phyloP scores from a whole-genome alignment of 1,140 invertebrate genomes.

The Habropoda laboriosa region DNA sequence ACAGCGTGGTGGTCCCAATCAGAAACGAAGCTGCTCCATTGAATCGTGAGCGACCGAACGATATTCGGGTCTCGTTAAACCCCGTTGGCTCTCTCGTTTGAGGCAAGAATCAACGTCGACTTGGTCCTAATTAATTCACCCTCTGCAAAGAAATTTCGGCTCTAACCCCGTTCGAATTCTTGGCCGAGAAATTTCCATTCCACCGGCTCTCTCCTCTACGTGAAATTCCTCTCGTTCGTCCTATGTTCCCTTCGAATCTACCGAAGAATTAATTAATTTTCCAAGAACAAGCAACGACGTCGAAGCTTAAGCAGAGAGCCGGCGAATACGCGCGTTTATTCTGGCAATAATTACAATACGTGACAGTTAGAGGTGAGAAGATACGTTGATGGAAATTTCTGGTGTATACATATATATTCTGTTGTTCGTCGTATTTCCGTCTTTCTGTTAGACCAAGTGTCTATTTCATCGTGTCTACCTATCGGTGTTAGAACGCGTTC shows the following conservation, averaged over 20 bases:
- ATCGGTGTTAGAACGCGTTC: not conserved
- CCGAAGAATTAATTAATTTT: not conserved
- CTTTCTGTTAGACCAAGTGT: not conserved
- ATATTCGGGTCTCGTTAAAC: not conserved
- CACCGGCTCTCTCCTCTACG: not conserved
- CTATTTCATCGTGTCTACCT: not conserved
- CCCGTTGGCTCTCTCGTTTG: not conserved
- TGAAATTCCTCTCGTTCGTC: not conserved
- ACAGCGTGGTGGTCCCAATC: not conserved
- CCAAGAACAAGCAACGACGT: not conserved
- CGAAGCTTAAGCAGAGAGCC: not conserved
- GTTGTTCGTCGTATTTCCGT: not conserved
- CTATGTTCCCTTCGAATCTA: too few species aligned
- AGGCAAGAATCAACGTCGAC: not conserved
- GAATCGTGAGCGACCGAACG: not conserved
- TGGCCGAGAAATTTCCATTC: not conserved
- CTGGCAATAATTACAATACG: not conserved
- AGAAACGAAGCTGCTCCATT: not conserved
- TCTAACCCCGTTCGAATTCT: not conserved
- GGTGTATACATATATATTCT: too few species aligned
- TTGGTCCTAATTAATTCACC: conserved; percentile 17
- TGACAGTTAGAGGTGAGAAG: too few species aligned
- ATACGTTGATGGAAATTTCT: too few species aligned
- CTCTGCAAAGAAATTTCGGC: not conserved
- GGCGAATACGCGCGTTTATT: not conserved